A percentile compares a stretch with the other conserved stretches of the same genome.
These are phyloP conservation scores for Dipodomys ordii DNA, from an alignment of 2,113 vertebrate genomes.

Conservation along the genomic window DNA sequence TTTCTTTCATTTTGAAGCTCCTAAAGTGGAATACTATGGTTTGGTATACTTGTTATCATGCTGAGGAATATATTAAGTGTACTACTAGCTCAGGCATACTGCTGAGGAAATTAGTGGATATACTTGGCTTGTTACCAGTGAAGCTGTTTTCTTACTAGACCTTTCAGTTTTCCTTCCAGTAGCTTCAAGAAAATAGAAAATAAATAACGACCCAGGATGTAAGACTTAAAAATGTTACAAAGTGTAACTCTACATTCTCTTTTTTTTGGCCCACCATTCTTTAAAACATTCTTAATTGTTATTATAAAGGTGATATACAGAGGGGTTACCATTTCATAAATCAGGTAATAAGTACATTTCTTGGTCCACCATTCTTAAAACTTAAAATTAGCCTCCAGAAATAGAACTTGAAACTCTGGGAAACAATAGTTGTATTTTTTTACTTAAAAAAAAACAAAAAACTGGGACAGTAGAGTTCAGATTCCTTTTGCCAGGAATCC, in stretches of 20 bases:
- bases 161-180: conserved; percentile 15
- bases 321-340: too few relatives aligned
- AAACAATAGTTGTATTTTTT: conserved; percentile 56
- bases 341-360: too few relatives aligned
- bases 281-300: background rate
- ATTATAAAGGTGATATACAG: too few relatives aligned
- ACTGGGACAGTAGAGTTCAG: background rate
- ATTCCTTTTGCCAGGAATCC: conserved; percentile 53
- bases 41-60: background rate
- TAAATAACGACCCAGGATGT: background rate
- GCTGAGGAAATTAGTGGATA: background rate
- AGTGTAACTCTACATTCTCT: background rate
- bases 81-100: conserved; percentile 6
- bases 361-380: background rate
- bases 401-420: conserved; percentile 20
- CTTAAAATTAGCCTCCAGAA: conserved; percentile 33
- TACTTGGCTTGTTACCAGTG: background rate
- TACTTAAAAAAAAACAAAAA: conserved; percentile 40
- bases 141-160: conserved; percentile 17
- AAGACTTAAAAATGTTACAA: background rate
- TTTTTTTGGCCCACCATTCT: conserved; percentile 8
- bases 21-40: background rate
- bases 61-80: conserved; percentile 19
- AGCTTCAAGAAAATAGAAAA: conserved; percentile 41
- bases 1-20: conserved; percentile 28